Base-by-base conservation (phyloP, 2,797 vertebrate genomes). In the Decapterus maruadsi region DNA sequence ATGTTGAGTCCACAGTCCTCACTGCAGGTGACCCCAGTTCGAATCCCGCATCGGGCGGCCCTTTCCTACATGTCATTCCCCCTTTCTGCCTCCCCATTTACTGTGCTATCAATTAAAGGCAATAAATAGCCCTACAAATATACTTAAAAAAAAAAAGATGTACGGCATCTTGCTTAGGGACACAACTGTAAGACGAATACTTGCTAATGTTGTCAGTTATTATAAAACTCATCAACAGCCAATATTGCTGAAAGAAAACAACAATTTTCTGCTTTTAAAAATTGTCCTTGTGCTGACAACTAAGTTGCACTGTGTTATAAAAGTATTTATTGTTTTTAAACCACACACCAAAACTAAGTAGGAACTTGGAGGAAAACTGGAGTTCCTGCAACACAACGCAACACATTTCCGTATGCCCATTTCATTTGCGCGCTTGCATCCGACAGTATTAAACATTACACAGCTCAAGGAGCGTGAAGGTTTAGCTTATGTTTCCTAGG, bases 101-200 rank as follows among this genome's bases (percentile, higher is more conserved):
- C n/a, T n/a, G n/a, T n/a, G n/a, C n/a, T n/a, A n/a, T n/a, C n/a
- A n/a, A n/a, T n/a, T n/a, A n/a, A n/a, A n/a, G n/a, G n/a, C n/a
- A n/a, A n/a, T n/a, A n/a, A n/a, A n/a, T n/a, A n/a, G n/a, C n/a
- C n/a, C n/a, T n/a, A n/a, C n/a, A n/a, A n/a, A n/a, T n/a, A n/a
- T n/a, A n/a, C n/a, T n/a, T n/a, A n/a, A n/a, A n/a, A n/a, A n/a
- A n/a, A n/a, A n/a, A n/a, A n/a, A 20, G 16, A 60, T 13, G 51
- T 13, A 34, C 14, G 62, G 1, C 29, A 22, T 53, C 40, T 53
- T 36, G 42, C 42, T 53, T 14, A 54, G 36, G 45, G 48, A 72
- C 76, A 67, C 42, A 20, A 50, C 17, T 43, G 20, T 14, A 73
- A 31, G 38, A 64, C 20, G 54, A 64, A 31, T 16, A 29, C 42